These are phyloP conservation scores for Eriocheir sinensis DNA, from an alignment of 1,140 invertebrate genomes.

Conservation along the genomic window DNA sequence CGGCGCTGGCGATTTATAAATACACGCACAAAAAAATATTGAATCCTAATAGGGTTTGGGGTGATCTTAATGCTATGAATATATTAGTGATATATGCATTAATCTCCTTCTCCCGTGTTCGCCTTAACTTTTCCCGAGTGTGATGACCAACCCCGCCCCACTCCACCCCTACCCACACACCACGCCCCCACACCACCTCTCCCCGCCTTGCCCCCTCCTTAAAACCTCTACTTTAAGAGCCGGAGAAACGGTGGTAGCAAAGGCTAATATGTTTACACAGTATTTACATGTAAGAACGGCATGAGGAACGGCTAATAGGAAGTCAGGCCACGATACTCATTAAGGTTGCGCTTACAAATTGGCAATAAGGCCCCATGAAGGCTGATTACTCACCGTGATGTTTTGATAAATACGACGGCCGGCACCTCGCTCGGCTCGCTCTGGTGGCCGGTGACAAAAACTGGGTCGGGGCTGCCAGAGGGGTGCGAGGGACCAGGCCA, in stretches of 20 bases:
- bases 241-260: conserved; percentile 3
- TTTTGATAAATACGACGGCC: conserved; percentile 69
- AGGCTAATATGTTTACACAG: conserved; percentile 65
- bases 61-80: conserved; percentile 77
- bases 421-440: conserved; percentile 6
- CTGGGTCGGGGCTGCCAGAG: conserved; percentile 63
- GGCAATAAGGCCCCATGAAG: conserved; percentile 76
- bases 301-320: conserved; percentile 69
- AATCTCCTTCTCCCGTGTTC: conserved; percentile 62
- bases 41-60: conserved; percentile 73
- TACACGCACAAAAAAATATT: conserved; percentile 62
- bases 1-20: conserved; percentile 58
- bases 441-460: conserved; percentile 73
- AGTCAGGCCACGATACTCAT: conserved; percentile 74
- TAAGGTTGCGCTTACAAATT: conserved; percentile 78
- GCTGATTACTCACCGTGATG: conserved; percentile 76
- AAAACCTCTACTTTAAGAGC: background rate
- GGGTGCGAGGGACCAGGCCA: conserved; percentile 47
- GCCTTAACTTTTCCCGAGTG: conserved; percentile 50
- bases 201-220: background rate
- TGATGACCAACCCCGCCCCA: conserved; percentile 19
- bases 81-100: conserved; percentile 75
- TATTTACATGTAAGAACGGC: conserved; percentile 73
- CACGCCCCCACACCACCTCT: too few species aligned
- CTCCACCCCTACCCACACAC: background rate